Evolutionary conservation across 2,888 invertebrate species (phyloP), one percentile per base, ranked within the genome.

Genomic region (Ferrisia virgata): DNA sequence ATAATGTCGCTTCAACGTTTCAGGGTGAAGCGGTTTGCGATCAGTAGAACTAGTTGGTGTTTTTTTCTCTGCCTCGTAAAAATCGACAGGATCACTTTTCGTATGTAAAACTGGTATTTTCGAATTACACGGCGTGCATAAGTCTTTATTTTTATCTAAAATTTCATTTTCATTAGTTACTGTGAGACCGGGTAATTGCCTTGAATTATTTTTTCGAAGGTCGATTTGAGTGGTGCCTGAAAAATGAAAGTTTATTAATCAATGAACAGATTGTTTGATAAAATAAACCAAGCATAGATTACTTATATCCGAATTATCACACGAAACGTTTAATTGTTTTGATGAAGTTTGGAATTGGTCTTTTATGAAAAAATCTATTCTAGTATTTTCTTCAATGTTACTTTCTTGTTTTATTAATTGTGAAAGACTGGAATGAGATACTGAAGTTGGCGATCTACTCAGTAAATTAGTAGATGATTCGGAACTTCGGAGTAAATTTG

Each of bases 51-150:
- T 18, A 22, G 39, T 69, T 18, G 69, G 39, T 15, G 39, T 39
- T 47, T 31, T 43, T 53, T 39, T 25, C 8, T 83, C 83, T 2
- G 69, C 25, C 15, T 76, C 39, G n/a, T 64, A 36, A 53, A 33
- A 43, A 33, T 36, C 33, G 11, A 22, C n/a, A 11, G 58, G 39
- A 25, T 82, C 82, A 25, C 82, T 82, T 33, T 53, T 53, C 9
- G 39, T 8, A 13, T 82, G 39, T 11, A 82, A 58, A 36, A 82
- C 64, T 13, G 81, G 81, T 81, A 81, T 81, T 58, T 81, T 81
- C n/a, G 82, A 82, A 64, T 82, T 82, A 36, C 58, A 69, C 40
- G 82, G 82, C 9, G 82, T 82, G 36, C 64, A 39, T 1, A 58
- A 25, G 31, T 58, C 36, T 82, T 82, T 69, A 33, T 13, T 64